Base-by-base conservation (phyloP, 2,797 vertebrate species). In the Lacerta bilineata region DNA sequence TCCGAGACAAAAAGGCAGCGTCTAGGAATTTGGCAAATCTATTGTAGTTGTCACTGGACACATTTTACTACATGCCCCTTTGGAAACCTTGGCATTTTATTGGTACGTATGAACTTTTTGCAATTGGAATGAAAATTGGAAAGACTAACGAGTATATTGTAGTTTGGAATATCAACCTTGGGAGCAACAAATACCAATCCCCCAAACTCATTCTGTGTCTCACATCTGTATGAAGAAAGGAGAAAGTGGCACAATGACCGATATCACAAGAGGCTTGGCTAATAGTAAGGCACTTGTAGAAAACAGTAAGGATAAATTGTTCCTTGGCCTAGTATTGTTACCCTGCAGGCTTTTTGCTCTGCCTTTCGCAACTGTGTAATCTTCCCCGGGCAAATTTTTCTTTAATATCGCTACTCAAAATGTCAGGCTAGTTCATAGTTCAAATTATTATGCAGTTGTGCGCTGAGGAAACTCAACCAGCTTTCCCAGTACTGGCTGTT, bases 401-500 rank as follows among this genome's bases (percentile, higher is more conserved):
- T 90, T 11, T 78, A 75, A 68, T 90, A 61, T 91, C 13, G 77
- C 61, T 87, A 55, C 59, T 0, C 90, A 84, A 90, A 64, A 85
- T 77, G 87, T 91, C 39, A 61, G 80, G 20, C 1, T 39, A 13
- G 64, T 78, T 89, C 29, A 8, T 71, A 78, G 85, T 36, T 72
- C 85, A 61, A 71, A 82, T n/a, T 69, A 2, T 25, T 68, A 7
- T 15, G 39, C 59, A 55, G 72, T 36, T 13, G 33, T 85, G 9
- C 23, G 39, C 1, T 29, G 10, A 55, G 25, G 85, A 84, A 94
- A 80, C 13, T 46, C 83, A 88, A 39, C 81, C 80, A 91, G 87
- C 91, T 89, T 72, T 78, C 79, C 61, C 83, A 68, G 46, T 80
- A 88, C 89, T 82, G 71, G 69, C n/a, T 87, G 29, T 23, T 74